Evolutionary conservation across 2,888 invertebrate genomes (phyloP).

Genomic region (Eupsilia transversa): DNA sequence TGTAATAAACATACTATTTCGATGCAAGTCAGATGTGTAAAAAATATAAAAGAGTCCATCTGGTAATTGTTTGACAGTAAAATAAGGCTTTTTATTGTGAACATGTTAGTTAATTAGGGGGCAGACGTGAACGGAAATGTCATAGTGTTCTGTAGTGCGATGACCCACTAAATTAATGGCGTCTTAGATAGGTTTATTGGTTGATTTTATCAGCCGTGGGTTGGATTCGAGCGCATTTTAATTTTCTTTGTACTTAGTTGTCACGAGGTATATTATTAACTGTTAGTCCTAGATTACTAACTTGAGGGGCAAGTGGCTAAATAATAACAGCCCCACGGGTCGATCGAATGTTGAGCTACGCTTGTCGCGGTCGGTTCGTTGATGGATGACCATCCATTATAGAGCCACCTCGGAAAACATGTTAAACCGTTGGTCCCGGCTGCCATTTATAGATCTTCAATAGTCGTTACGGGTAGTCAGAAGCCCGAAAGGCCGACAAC

Average conservation of each 20-base stretch:
- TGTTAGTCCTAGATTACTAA: too few relatives aligned
- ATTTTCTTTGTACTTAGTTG: not conserved
- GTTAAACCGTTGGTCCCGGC: not conserved
- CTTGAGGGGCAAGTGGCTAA: too few relatives aligned
- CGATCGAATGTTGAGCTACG: not conserved
- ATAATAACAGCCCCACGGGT: not conserved
- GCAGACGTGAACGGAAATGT: slow-evolving; percentile 74
- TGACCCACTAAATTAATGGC: slow-evolving; percentile 56
- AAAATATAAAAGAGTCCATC: slow-evolving; percentile 77
- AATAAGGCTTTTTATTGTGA: slow-evolving; percentile 79
- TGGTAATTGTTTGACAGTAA: slow-evolving; percentile 78
- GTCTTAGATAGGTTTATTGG: slow-evolving; percentile 33
- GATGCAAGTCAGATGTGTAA: slow-evolving; percentile 78
- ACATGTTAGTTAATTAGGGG: slow-evolving; percentile 81
- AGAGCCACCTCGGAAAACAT: not conserved
- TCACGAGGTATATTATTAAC: not conserved
- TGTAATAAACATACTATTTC: slow-evolving; percentile 78
- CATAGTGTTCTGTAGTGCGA: slow-evolving; percentile 47
- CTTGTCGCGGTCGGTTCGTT: not conserved
- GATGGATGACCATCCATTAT: not conserved
- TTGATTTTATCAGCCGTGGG: slow-evolving; percentile 15
- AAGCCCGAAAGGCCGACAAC: not conserved
- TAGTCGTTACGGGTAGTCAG: not conserved
- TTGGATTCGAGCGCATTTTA: slow-evolving; percentile 13
- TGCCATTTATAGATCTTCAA: not conserved